phyloP scores from a whole-genome alignment of 2,113 vertebrate genomes.

The Poecile atricapillus region DNA sequence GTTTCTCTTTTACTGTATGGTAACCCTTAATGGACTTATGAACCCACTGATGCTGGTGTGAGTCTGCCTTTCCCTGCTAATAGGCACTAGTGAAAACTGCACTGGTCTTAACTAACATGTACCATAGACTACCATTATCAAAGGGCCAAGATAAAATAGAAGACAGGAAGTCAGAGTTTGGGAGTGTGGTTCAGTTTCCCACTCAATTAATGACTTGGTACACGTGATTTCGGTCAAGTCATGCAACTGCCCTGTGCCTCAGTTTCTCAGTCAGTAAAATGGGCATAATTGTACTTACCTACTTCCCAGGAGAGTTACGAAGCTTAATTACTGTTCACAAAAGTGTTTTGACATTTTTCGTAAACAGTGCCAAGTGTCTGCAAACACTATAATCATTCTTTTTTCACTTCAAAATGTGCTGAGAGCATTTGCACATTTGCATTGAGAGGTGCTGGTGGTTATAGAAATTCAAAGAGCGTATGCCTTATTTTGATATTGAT shows the following conservation, averaged over 20 bases:
- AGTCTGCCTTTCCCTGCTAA: neutral
- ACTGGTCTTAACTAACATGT: neutral
- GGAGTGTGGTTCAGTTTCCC: neutral
- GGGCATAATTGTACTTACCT: neutral
- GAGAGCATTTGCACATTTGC: too few species aligned
- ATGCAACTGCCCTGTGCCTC: neutral
- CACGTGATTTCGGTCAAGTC: neutral
- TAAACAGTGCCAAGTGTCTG: neutral
- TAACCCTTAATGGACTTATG: neutral
- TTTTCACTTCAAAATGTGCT: neutral
- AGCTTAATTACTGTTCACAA: neutral
- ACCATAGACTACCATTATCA: neutral
- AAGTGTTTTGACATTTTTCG: neutral
- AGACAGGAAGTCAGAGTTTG: neutral
- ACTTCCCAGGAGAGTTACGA: neutral
- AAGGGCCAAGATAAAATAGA: neutral
- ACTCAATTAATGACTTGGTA: neutral
- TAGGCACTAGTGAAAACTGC: neutral
- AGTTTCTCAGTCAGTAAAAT: neutral
- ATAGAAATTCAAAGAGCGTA: neutral
- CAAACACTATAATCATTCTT: neutral
- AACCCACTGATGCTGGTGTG: neutral
- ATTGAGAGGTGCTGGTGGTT: neutral
- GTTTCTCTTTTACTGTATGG: neutral
- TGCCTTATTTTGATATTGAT: neutral